A percentile compares a stretch with the other conserved stretches of the same genome.
phyloP scores from a whole-genome alignment of 2,797 vertebrate species.

The Psittacula echo region DNA sequence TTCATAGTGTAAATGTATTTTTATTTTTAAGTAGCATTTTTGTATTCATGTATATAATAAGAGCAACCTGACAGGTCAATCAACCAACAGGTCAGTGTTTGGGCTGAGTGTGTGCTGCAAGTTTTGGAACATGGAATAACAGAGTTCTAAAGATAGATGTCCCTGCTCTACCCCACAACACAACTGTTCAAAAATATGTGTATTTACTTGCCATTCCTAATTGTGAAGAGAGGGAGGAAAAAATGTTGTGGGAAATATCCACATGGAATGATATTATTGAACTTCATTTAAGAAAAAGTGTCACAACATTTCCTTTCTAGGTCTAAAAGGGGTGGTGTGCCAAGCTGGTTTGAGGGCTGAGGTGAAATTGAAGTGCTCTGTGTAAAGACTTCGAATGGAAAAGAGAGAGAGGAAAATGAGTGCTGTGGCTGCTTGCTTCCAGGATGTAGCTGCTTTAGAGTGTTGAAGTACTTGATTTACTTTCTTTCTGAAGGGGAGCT shows the following conservation, averaged over 20 bases:
- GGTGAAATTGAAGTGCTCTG: constrained; percentile 6
- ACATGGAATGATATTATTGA: constrained; percentile 2
- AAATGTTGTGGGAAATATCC: constrained; percentile 13
- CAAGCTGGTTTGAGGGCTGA: constrained; percentile 10
- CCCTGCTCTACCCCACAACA: constrained; percentile 24
- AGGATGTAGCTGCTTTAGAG: not conserved
- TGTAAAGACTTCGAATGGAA: not conserved
- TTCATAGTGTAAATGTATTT: not conserved
- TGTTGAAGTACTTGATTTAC: not conserved
- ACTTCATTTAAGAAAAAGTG: constrained; percentile 14
- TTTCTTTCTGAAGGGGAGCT: not conserved
- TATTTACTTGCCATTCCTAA: constrained; percentile 51
- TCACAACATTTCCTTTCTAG: constrained; percentile 15
- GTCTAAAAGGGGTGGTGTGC: constrained; percentile 8
- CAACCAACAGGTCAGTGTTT: constrained; percentile 10
- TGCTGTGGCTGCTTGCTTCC: not conserved
- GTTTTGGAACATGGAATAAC: constrained; percentile 23
- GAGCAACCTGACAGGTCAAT: not conserved
- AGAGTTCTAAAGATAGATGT: constrained; percentile 50
- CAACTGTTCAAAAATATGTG: constrained; percentile 47
- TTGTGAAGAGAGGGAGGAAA: constrained; percentile 26
- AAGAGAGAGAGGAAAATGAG: not conserved
- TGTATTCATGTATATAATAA: not conserved
- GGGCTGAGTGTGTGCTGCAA: not conserved
- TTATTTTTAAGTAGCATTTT: not conserved